Evolutionary conservation across 2,888 invertebrate species (phyloP).

Genomic region (Theretra japonica): DNA sequence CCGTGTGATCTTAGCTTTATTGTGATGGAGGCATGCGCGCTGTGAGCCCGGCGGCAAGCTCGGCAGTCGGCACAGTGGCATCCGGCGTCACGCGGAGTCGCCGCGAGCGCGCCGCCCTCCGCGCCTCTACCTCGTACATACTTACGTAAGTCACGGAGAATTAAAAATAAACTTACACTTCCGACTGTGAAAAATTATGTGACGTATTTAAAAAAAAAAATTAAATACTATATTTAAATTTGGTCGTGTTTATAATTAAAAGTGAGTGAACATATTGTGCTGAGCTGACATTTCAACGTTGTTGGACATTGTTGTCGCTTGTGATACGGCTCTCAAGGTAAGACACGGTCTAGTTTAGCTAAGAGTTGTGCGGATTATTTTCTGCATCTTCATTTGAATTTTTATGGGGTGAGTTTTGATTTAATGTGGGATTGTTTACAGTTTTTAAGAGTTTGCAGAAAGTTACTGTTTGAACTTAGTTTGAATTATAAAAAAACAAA

Average conservation of each 20-base stretch:
- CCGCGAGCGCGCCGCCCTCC: conserved; percentile 49
- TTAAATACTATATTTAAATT: neutral
- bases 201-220: neutral
- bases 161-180: conserved; percentile 37
- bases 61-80: conserved; percentile 66
- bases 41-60: conserved; percentile 50
- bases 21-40: conserved; percentile 77
- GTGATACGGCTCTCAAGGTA: conserved; percentile 27
- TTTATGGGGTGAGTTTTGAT: neutral
- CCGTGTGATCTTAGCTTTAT: conserved; percentile 73
- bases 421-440: neutral
- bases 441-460: neutral
- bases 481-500: neutral
- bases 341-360: conserved; percentile 21
- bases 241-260: conserved; percentile 34
- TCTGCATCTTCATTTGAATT: neutral
- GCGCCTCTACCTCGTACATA: conserved; percentile 45
- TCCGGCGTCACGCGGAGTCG: conserved; percentile 62
- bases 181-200: conserved; percentile 11
- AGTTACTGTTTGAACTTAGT: neutral
- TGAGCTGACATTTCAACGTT: conserved; percentile 57
- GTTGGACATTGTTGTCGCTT: conserved; percentile 23
- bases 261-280: conserved; percentile 62
- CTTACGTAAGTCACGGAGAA: conserved; percentile 75
- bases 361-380: neutral